Percentiles rank a stretch among this genome's conserved stretches.
Evolutionary conservation across 2,888 invertebrate species (phyloP).

Genomic region (Onthophagus sagittarius): DNA sequence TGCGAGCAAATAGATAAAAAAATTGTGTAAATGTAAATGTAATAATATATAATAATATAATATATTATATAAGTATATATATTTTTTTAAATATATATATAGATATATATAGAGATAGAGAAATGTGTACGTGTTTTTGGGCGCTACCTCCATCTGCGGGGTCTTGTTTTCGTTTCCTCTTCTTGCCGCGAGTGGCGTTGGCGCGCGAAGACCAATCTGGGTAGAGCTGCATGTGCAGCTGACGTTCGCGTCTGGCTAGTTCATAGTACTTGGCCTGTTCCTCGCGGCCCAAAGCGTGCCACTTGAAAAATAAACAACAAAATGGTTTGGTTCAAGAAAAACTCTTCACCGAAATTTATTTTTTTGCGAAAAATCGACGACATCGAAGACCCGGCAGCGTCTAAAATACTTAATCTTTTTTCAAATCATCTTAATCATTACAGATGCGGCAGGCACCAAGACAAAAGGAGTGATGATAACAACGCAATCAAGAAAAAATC

Average conservation of each 20-base stretch:
- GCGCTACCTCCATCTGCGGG: constrained; percentile 93
- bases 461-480: constrained; percentile 31
- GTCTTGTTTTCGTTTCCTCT: constrained; percentile 99
- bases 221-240: constrained; percentile 98
- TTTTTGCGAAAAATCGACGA: neutral
- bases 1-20: constrained; percentile 1
- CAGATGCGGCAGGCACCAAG: constrained; percentile 37
- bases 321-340: constrained; percentile 24
- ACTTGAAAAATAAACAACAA: constrained; percentile 55
- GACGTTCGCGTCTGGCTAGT: constrained; percentile 96
- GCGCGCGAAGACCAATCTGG: constrained; percentile 99
- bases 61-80: neutral
- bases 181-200: constrained; percentile 99
- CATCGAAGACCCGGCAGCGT: constrained; percentile 24
- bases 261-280: constrained; percentile 99
- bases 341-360: constrained; percentile 7
- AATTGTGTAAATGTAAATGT: constrained; percentile 15
- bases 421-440: neutral
- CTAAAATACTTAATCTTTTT: neutral
- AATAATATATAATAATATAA: constrained; percentile 14
- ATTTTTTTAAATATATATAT: too few relatives aligned
- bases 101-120: neutral
- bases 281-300: constrained; percentile 99
- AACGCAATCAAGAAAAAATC: too few relatives aligned
- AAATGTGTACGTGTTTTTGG: constrained; percentile 29